phyloP scores from a whole-genome alignment of 1,140 invertebrate genomes.

The Drosophila pseudoobscura region DNA sequence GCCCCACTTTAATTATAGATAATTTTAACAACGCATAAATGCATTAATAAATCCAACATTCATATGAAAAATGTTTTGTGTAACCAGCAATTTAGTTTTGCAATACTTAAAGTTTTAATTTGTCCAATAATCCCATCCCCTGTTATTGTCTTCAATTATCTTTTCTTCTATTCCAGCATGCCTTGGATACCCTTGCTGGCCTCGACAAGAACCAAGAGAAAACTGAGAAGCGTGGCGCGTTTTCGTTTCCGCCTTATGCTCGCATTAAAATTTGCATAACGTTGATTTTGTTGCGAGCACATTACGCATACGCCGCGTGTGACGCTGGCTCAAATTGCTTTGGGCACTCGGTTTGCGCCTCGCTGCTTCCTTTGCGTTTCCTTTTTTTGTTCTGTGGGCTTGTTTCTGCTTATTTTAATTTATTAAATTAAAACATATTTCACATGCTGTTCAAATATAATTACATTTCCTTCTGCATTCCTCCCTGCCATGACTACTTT shows the following conservation, averaged over 20 bases:
- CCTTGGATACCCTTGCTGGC: constrained; percentile 21
- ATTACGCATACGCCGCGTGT: constrained; percentile 70
- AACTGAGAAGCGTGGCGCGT: constrained; percentile 40
- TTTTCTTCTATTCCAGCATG: too few species aligned
- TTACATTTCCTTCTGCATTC: constrained; percentile 56
- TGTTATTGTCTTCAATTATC: too few species aligned
- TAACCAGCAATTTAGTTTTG: too few species aligned
- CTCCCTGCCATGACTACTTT: constrained; percentile 31
- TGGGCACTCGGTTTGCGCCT: constrained; percentile 50
- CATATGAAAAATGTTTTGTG: too few species aligned
- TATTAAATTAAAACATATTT: constrained; percentile 80
- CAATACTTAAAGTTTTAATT: background rate
- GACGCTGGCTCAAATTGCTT: constrained; percentile 53
- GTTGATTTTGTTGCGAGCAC: constrained; percentile 63
- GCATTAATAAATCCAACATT: too few species aligned
- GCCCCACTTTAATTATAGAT: too few species aligned
- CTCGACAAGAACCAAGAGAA: constrained; percentile 27
- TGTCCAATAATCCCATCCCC: background rate
- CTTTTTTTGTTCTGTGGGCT: constrained; percentile 11
- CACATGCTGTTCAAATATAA: constrained; percentile 72
- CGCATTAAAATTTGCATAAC: constrained; percentile 73
- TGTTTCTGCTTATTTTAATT: constrained; percentile 63
- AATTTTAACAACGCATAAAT: too few species aligned
- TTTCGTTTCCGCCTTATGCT: constrained; percentile 65
- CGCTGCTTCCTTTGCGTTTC: constrained; percentile 28